A percentile compares a stretch with the other conserved stretches of the same genome.
phyloP scores from a whole-genome alignment of 2,888 invertebrate genomes.

The Cheilosia impressa region DNA sequence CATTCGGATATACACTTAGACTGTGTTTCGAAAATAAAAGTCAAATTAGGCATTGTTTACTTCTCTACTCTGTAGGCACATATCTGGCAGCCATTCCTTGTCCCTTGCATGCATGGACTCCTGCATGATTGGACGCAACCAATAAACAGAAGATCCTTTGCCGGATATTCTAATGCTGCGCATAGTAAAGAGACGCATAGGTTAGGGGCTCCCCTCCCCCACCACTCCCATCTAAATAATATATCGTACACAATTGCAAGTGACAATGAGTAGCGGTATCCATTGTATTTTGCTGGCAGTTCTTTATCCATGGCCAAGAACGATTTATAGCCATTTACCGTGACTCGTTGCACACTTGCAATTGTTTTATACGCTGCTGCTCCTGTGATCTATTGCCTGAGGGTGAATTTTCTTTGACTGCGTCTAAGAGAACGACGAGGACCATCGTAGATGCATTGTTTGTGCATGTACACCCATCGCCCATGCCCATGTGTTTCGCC shows the following conservation, averaged over 20 bases:
- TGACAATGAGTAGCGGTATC: conserved; percentile 70
- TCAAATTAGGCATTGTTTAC: conserved; percentile 57
- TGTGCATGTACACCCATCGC: not conserved
- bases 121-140: conserved; percentile 47
- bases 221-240: not conserved
- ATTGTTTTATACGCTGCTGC: conserved; percentile 66
- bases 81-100: not conserved
- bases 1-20: conserved; percentile 19
- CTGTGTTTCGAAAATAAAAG: conserved; percentile 42
- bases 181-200: conserved; percentile 10
- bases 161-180: conserved; percentile 30
- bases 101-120: not conserved
- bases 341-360: conserved; percentile 72
- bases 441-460: conserved; percentile 38
- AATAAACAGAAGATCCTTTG: conserved; percentile 47
- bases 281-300: conserved; percentile 62
- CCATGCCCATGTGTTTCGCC: not conserved
- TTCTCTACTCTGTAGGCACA: not conserved
- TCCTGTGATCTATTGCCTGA: conserved; percentile 62
- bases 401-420: conserved; percentile 58
- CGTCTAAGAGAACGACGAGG: conserved; percentile 32
- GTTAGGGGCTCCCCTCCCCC: too few species aligned
- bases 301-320: conserved; percentile 67
- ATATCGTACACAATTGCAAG: conserved; percentile 58
- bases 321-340: conserved; percentile 72